Conservation (phyloP, 1,140 invertebrate species). For the Calycopis cecrops region DNA sequence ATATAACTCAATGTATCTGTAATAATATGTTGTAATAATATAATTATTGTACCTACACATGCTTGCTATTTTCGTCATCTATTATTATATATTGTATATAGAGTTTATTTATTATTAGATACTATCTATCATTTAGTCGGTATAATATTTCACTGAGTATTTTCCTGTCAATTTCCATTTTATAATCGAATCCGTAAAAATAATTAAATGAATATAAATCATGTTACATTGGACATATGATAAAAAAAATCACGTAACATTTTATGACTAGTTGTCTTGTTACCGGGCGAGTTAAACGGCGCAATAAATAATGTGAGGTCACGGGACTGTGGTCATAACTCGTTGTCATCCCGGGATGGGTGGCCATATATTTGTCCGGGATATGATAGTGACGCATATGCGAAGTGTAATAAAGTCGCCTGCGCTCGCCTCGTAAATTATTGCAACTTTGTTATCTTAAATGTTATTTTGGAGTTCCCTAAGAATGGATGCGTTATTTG, state of each 20-base stretch:
- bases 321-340: not conserved
- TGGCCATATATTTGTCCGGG: constrained; percentile 1
- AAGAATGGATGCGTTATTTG: too few relatives aligned
- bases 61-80: too few relatives aligned
- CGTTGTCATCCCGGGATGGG: too few relatives aligned
- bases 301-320: not conserved
- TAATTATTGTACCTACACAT: too few relatives aligned
- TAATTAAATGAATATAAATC: not conserved
- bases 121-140: too few relatives aligned
- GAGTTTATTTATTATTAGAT: too few relatives aligned
- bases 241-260: too few relatives aligned
- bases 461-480: constrained; percentile 18
- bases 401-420: constrained; percentile 47
- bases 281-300: not conserved
- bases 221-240: not conserved
- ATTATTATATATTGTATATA: too few relatives aligned
- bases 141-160: too few relatives aligned
- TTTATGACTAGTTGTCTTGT: constrained; percentile 8
- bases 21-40: too few relatives aligned
- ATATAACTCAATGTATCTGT: too few relatives aligned
- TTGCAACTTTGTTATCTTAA: constrained; percentile 51
- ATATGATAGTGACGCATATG: constrained; percentile 39
- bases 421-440: constrained; percentile 45
- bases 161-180: too few relatives aligned
- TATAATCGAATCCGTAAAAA: not conserved